Base-by-base conservation (phyloP, 2,797 vertebrate genomes). In the Pelobates cultripes region DNA sequence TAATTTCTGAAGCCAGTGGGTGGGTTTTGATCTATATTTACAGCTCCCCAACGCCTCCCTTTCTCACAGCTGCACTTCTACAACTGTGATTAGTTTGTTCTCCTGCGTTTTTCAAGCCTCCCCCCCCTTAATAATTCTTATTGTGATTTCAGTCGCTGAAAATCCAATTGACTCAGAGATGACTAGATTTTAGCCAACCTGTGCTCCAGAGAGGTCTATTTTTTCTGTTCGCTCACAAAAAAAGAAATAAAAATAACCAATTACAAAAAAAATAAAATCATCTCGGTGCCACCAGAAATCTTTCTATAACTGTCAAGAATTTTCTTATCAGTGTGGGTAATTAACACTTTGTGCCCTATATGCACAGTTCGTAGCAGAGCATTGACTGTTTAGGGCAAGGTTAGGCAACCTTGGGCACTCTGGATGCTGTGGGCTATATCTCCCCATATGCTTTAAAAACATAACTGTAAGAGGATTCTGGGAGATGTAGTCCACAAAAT, bases 51-150 rank as follows among this genome's bases (percentile, higher is more conserved):
- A 70, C 55, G 66, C 79, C 73, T 12, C 67, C 73, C 51, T 51
- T 72, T 70, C 73, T 41, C 43, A 60, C 80, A 71, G 80, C 69
- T 77, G 73, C 5, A 53, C 73, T 51, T 81, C 43, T 75, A 75
- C 73, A 70, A 70, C 66, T 75, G 60, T 77, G 74, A 82, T 82
- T 82, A 72, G 69, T 75, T 67, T 82, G 45, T 77, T 72, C 80
- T 81, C 43, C 28, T 47, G 28, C 53, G 2, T 13, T 42, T 45
- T 44, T 61, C 44, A 14, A 41, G 41, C 14, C 28, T 45, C 67
- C 28, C 40, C 63, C 40, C 40, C 45, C n/a, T 55, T 80, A 51
- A 51, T 51, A 51, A 51, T 6, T 74, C 75, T 75, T 68, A 69
- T 61, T 69, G 42, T 75, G 53, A 74, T 69, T 57, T 70, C 43